These are phyloP conservation scores for Volucella inflata DNA, from an alignment of 2,888 invertebrate genomes.

Conservation along the genomic window DNA sequence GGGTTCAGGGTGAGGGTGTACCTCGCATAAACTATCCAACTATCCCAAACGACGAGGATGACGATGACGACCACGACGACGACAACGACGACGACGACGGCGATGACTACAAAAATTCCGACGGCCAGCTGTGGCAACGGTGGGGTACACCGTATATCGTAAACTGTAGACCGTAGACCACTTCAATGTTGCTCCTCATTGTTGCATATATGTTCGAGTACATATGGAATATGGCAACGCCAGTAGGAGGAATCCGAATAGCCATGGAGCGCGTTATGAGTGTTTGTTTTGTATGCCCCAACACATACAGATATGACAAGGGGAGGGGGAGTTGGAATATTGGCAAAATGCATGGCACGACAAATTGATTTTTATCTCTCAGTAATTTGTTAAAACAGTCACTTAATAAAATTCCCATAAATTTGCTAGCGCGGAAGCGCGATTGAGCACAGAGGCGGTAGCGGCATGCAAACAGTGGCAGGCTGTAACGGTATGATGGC, in stretches of 20 bases:
- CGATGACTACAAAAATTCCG: background rate
- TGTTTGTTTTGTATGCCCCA: slow-evolving; percentile 62
- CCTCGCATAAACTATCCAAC: slow-evolving; percentile 62
- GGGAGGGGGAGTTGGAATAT: slow-evolving; percentile 61
- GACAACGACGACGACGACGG: too few species aligned
- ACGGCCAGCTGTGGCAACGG: background rate
- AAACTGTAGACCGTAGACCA: slow-evolving; percentile 3
- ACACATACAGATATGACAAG: slow-evolving; percentile 8
- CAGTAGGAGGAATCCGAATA: slow-evolving; percentile 61
- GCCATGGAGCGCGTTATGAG: slow-evolving; percentile 67
- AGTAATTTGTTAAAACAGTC: slow-evolving; percentile 77
- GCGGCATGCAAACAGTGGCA: slow-evolving; percentile 63
- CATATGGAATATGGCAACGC: slow-evolving; percentile 43
- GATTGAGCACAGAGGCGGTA: slow-evolving; percentile 51
- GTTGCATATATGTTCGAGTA: slow-evolving; percentile 70
- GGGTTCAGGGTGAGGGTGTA: slow-evolving; percentile 60
- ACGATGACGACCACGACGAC: too few species aligned
- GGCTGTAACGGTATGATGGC: slow-evolving; percentile 15
- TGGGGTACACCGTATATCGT: slow-evolving; percentile 18
- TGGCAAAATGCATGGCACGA: slow-evolving; percentile 75
- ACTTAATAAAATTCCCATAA: slow-evolving; percentile 78
- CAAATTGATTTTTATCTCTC: slow-evolving; percentile 76
- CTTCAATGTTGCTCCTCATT: slow-evolving; percentile 52
- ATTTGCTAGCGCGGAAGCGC: slow-evolving; percentile 75
- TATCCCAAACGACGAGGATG: background rate